Conservation (phyloP, 2,888 invertebrate genomes). For the Oligia fasciuncula region DNA sequence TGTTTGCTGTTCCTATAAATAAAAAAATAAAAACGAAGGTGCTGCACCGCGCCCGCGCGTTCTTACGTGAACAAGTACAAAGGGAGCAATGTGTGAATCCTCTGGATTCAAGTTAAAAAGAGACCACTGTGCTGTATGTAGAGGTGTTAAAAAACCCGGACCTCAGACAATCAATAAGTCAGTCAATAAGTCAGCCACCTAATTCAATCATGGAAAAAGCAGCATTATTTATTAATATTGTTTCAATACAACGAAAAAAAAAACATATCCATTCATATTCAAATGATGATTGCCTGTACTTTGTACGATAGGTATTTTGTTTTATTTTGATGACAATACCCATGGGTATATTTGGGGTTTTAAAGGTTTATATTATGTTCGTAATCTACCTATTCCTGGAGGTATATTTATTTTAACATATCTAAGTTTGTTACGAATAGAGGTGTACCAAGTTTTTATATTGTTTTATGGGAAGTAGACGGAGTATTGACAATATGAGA, state of each 20-base stretch:
- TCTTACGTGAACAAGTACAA: too few species aligned
- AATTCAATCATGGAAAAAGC: background rate
- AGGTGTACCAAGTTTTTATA: background rate
- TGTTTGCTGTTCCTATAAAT: too few species aligned
- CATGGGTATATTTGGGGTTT: slow-evolving; percentile 9
- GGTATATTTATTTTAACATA: background rate
- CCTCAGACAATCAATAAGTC: too few species aligned
- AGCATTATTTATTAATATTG: background rate
- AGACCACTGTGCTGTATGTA: background rate
- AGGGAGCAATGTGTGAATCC: background rate
- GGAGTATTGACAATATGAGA: background rate
- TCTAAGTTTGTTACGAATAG: background rate
- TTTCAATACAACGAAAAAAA: background rate
- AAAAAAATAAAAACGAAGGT: too few species aligned
- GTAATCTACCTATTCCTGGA: background rate
- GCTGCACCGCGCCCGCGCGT: too few species aligned
- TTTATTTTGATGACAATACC: slow-evolving; percentile 11
- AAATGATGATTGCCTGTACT: slow-evolving; percentile 16
- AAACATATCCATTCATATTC: slow-evolving; percentile 7
- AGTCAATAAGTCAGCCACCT: too few species aligned
- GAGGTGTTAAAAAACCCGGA: too few species aligned
- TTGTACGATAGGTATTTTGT: background rate
- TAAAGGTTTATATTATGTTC: background rate
- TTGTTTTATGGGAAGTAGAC: background rate
- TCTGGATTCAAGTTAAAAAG: too few species aligned